Evolutionary conservation across 2,888 invertebrate species (phyloP), one percentile per base, ranked within the genome.

Genomic region (Leptinotarsa haldemani): DNA sequence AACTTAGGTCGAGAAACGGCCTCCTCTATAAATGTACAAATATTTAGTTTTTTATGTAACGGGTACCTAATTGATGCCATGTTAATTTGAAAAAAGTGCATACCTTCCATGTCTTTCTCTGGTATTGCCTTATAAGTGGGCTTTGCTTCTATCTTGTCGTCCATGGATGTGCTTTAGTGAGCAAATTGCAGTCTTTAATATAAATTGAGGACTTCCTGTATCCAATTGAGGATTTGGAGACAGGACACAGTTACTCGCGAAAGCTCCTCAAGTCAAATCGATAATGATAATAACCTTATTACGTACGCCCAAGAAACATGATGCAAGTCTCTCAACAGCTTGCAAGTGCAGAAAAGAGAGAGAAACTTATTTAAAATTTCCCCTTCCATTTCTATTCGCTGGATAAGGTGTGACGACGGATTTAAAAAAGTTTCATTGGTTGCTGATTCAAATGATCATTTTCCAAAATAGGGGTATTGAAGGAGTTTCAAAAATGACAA

Each of bases 91-190:
- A 66, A 69, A 76, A 73, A 40, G 30, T 76, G 72, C 71, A 76
- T 85, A 85, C 84, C 86, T 89, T 91, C 91, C 88, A 89, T 87
- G 85, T 90, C 91, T 79, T 88, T 84, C 81, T 92, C 91, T 75
- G 90, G 89, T 80, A 91, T 89, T 63, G 89, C 88, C 84, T 90
- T 92, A 84, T 91, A 92, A 52, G 89, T 83, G 56, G 87, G 82
- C 64, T 74, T 74, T 20, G 40, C 64, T n/a, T 74, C 74, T 1
- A 65, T 46, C 47, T 71, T 58, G 47, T 69, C 71, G 50, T 65
- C 66, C 74, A 75, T 76, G 77, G 53, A 46, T 30, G 56, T 15
- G 52, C 25, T 16, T 56, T 69, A 40, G 58, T 69, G 56, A 47
- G 48, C 15, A 22, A 69, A 58, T 73, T 69, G 25, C 15, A 15